A percentile compares a stretch with the other conserved stretches of the same genome.
phyloP scores from a whole-genome alignment of 2,797 vertebrate species.

The Vireo griseus region DNA sequence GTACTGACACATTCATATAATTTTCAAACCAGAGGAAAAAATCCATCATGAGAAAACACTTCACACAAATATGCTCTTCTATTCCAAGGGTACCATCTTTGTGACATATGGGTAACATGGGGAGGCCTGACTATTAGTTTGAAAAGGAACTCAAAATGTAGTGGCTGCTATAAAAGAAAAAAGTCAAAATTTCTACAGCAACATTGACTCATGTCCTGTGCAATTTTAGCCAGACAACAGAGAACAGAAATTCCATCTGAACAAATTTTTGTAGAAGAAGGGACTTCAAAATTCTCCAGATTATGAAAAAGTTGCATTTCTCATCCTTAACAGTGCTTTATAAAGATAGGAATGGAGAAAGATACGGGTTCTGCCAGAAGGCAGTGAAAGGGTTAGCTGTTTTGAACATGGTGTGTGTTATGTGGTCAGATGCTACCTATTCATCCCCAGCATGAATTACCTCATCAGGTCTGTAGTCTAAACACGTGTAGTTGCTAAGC shows the following conservation, averaged over 20 bases:
- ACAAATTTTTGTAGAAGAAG: not conserved
- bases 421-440: not conserved
- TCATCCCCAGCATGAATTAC: not conserved
- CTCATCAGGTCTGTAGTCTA: not conserved
- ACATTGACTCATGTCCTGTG: not conserved
- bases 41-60: not conserved
- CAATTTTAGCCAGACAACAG: not conserved
- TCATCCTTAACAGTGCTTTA: not conserved
- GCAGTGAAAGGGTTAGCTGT: not conserved
- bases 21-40: not conserved
- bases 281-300: not conserved
- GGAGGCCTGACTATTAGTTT: not conserved
- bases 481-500: slow-evolving; percentile 9
- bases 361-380: not conserved
- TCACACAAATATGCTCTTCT: not conserved
- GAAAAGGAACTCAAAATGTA: not conserved
- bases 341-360: not conserved
- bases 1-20: not conserved
- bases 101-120: not conserved
- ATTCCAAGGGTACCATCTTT: not conserved
- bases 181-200: not conserved
- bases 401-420: not conserved
- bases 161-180: not conserved
- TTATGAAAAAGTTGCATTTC: not conserved
- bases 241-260: not conserved